Conservation (phyloP, 2,113 vertebrate genomes). For the Chunga burmeisteri region DNA sequence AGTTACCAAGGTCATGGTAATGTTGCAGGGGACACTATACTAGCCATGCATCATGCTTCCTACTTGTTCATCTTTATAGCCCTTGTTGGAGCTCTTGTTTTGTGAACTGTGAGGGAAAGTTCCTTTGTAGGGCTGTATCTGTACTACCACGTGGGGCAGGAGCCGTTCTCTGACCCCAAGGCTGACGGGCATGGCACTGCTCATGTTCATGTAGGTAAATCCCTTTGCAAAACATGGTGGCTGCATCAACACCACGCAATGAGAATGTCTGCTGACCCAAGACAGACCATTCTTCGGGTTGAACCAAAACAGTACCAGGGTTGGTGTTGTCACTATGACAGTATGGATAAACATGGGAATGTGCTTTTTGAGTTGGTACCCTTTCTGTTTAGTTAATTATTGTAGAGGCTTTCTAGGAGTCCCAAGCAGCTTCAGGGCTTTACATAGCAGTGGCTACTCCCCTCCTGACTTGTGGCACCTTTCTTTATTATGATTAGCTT, state of each 20-base stretch:
- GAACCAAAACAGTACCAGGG: background rate
- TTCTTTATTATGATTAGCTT: background rate
- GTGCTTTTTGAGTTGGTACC: background rate
- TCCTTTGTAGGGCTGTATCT: background rate
- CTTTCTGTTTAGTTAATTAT: background rate
- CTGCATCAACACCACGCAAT: background rate
- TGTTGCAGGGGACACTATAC: background rate
- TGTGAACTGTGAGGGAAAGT: background rate
- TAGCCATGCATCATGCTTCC: background rate
- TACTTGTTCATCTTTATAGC: background rate
- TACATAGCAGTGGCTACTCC: background rate
- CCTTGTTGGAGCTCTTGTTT: background rate
- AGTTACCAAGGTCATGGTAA: background rate
- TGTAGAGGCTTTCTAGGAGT: background rate
- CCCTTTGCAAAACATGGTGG: background rate
- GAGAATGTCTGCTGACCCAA: background rate
- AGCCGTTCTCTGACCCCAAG: background rate
- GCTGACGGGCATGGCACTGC: background rate
- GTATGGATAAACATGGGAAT: background rate
- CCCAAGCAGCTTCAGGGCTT: background rate
- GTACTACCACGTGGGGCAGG: background rate
- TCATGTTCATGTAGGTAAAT: background rate
- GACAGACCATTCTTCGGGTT: background rate
- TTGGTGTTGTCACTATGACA: background rate
- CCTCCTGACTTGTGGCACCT: background rate